Evolutionary conservation across 2,113 vertebrate species (phyloP).

Genomic region (cattle (Bos taurus)): ARS-UCD2.0 NC_037329.1:10515501-10516000

Average conservation of each 20-base stretch:
- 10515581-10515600: neutral
- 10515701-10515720: neutral
- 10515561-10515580: neutral
- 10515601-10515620: neutral
- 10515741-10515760: neutral
- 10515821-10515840: neutral
- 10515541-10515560: neutral
- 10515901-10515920: neutral
- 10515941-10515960: neutral
- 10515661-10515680: neutral
- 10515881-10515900: neutral
- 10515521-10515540: neutral
- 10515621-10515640: neutral
- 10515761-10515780: neutral
- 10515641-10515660: neutral
- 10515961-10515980: neutral
- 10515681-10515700: neutral
- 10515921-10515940: neutral
- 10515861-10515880: neutral
- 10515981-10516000: neutral
- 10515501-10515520: fast-evolving
- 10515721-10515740: neutral
- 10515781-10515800: no score
- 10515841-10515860: neutral
- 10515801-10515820: neutral